Conservation (phyloP, 2,888 invertebrate species). For the Mythimna vitellina region DNA sequence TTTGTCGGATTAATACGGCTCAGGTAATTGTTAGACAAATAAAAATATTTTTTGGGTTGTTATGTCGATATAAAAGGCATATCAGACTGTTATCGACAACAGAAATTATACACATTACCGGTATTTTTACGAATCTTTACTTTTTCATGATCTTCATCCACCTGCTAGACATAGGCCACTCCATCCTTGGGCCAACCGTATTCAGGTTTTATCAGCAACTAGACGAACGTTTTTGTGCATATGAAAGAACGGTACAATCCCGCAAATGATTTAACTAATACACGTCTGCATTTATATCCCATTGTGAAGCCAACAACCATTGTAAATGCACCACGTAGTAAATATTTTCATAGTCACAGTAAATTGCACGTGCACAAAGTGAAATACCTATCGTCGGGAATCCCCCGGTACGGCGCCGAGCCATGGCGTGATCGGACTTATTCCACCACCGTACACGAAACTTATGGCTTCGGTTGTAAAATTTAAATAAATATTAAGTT, state of each 20-base stretch:
- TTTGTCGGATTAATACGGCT: conserved; percentile 6
- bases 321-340: conserved; percentile 55
- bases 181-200: no score
- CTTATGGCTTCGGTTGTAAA: conserved; percentile 77
- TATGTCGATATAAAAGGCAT: background rate
- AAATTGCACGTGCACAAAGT: conserved; percentile 76
- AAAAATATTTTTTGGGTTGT: background rate
- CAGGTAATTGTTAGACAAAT: conserved; percentile 5
- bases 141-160: background rate
- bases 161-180: background rate
- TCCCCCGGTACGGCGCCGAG: conserved; percentile 69
- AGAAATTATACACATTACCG: conserved; percentile 1
- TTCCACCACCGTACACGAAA: conserved; percentile 76
- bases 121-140: no score
- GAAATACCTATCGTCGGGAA: conserved; percentile 75
- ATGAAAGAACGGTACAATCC: conserved; percentile 8
- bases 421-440: conserved; percentile 79
- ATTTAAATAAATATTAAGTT: conserved; percentile 76
- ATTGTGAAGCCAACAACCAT: conserved; percentile 56
- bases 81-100: background rate
- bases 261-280: conserved; percentile 53
- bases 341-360: conserved; percentile 69
- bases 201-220: no score
- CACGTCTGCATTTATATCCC: conserved; percentile 59
- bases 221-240: background rate